These are phyloP conservation scores for Poicephalus gulielmi DNA, from an alignment of 2,113 vertebrate genomes.

Conservation along the genomic window DNA sequence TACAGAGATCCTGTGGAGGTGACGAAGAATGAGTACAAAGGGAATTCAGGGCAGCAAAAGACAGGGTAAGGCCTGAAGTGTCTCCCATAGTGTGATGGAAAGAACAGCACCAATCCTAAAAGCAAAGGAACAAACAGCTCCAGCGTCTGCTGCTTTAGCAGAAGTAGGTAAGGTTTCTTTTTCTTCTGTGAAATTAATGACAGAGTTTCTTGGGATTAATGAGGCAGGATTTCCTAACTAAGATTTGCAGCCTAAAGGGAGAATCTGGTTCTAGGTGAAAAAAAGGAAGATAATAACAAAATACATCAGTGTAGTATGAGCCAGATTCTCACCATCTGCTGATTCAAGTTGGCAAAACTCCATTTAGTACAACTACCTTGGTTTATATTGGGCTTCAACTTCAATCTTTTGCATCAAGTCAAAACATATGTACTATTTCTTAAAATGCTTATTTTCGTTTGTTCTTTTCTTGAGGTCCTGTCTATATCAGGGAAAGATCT, in stretches of 20 bases:
- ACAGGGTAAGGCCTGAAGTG: background rate
- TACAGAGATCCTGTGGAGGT: background rate
- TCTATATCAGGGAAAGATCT: background rate
- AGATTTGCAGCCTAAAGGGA: constrained; percentile 38
- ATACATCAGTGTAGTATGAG: background rate
- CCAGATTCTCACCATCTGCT: constrained; percentile 43
- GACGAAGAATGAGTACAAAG: background rate
- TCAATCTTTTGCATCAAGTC: background rate
- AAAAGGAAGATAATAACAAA: constrained; percentile 40
- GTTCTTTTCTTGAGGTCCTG: constrained; percentile 21
- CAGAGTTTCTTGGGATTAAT: background rate
- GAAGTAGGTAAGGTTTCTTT: constrained; percentile 47
- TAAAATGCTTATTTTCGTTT: constrained; percentile 15
- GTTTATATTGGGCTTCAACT: background rate
- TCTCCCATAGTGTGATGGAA: background rate
- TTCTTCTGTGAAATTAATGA: background rate
- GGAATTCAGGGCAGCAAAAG: constrained; percentile 15
- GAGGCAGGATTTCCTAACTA: constrained; percentile 33
- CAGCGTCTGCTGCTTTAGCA: background rate
- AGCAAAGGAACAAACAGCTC: background rate
- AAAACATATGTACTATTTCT: background rate
- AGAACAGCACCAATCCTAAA: background rate
- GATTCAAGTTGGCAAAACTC: constrained; percentile 14
- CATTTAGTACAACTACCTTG: constrained; percentile 16
- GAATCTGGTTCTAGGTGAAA: constrained; percentile 28